Base-by-base conservation (phyloP, 23 tunicate genomes). In the Ascidia mentula region DNA sequence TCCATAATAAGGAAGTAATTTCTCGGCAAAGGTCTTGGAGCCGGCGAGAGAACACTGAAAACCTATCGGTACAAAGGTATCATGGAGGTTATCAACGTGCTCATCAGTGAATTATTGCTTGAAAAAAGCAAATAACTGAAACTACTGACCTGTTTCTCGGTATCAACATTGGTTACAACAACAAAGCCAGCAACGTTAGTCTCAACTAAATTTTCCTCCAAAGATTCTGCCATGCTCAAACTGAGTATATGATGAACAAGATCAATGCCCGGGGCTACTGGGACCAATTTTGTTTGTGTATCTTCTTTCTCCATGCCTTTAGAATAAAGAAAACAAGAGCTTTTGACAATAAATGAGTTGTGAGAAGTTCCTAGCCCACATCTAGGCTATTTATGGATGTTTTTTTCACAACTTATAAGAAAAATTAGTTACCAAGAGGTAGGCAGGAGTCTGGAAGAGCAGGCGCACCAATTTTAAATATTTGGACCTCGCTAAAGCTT, bases 151-250 rank as follows among this genome's bases (percentile, higher is more conserved):
- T 92, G 86, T 32, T 45, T 79, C 0, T 92, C 97, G 0, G 87
- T 69, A 38, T 92, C 85, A 32, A 92, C 97, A 69, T 77, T 87
- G 13, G 93, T 93, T 0, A 93, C 98, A 20, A 88, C 93, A 39
- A 93, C 93, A 84, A 93, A 93, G 0, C 98, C 98, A 15, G 93
- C 93, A 12, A 93, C 93, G 60, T 93, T 93, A 6, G 98, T 93
- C 77, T 93, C 98, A 37, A 84, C 81, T 46, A 93, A 72, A 45
- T 88, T 85, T 71, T 93, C 98, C 35, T 88, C 98, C 46, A 93
- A 76, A 8, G 98, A 84, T 80, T 93, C 98, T 17, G 98, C 98
- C 93, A 88, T 93, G 61, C 90, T 88, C 0, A 93, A 42, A 37
- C 93, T 88, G 17, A 93, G 69, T 9, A 93, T 88, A 75, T 93